Base-by-base conservation (phyloP, 1,140 invertebrate genomes). In the Atta cephalotes region DNA sequence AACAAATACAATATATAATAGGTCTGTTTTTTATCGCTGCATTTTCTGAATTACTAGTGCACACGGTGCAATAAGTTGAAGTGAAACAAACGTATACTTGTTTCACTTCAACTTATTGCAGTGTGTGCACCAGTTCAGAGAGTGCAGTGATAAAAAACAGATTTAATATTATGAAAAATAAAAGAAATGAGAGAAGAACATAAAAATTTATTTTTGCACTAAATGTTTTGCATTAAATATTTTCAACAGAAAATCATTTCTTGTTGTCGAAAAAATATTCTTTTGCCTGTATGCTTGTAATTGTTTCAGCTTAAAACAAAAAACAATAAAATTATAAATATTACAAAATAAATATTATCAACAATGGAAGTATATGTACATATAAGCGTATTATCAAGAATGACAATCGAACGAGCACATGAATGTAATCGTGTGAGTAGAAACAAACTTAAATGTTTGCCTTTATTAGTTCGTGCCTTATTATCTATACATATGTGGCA, bases 391-490 rank as follows among this genome's bases (percentile, higher is more conserved):
- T 77, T 62, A 77, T 45, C 56, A 5, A 21, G 31, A 77, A 21
- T 56, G 72, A 39, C 53, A 60, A 31, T 76, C 56, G 31, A 21
- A 45, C 31, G 49, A 45, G 39, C 39, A 45, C 39, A 45, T 3
- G 12, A 45, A 9, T 35, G 3, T 62, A 76, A 77, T 62, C 21
- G 35, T 7, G 0, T 25, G 35, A 77, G 35, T 45, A 21, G 16
- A 77, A 62, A 60, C 56, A 77, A 10, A 9, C 35, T 62, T 5
- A 62, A 77, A 62, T 77, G 56, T 77, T 76, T 77, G 35, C 0
- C n/a, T 16, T 16, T 45, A 25, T 39, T 25, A 60, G 16, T 62
- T 77, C 14, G 72, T 39, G 72, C 31, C 35, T 60, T 31, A n/a
- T 53, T 76, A 60, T 76, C 35, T 77, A 77, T 9, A 39, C 56